Evolutionary conservation across 1,140 invertebrate genomes (phyloP).

Genomic region (Dufourea novaeangliae): DNA sequence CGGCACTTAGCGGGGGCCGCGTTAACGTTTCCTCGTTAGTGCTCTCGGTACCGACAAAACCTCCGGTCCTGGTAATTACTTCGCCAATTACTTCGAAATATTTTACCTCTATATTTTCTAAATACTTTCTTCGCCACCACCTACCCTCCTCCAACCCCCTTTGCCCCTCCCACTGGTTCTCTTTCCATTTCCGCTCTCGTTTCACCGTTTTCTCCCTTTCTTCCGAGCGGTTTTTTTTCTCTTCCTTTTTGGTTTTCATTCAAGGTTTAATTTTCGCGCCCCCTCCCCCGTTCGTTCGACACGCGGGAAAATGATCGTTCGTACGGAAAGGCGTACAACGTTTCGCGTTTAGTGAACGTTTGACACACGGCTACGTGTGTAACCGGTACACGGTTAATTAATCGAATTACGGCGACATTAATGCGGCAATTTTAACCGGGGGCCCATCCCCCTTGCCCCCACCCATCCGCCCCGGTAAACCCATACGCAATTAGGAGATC

Average conservation of each 20-base stretch:
- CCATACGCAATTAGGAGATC: slow-evolving; percentile 21
- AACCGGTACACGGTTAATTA: slow-evolving; percentile 43
- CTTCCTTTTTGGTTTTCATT: not conserved
- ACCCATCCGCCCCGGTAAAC: no score
- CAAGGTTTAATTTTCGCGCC: not conserved
- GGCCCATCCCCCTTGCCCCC: no score
- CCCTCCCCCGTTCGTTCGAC: not conserved
- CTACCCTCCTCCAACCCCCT: no score
- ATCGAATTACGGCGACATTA: slow-evolving; percentile 43
- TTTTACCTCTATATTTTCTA: slow-evolving; percentile 24
- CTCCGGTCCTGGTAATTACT: slow-evolving; percentile 26
- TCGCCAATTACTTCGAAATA: slow-evolving; percentile 42
- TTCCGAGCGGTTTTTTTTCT: not conserved
- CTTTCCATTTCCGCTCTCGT: not conserved
- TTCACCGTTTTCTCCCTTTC: not conserved
- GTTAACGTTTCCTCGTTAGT: slow-evolving; percentile 42
- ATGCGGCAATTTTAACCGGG: slow-evolving; percentile 32
- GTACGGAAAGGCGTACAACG: not conserved
- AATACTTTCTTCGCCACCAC: slow-evolving; percentile 26
- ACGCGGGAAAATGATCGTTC: no score
- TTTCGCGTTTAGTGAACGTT: slow-evolving; percentile 11
- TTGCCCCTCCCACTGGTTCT: no score
- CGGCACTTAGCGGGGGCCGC: not conserved
- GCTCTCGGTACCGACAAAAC: slow-evolving; percentile 13
- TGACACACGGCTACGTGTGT: slow-evolving; percentile 28